Conservation (phyloP, 2,888 invertebrate species). For the Deilephila elpenor region DNA sequence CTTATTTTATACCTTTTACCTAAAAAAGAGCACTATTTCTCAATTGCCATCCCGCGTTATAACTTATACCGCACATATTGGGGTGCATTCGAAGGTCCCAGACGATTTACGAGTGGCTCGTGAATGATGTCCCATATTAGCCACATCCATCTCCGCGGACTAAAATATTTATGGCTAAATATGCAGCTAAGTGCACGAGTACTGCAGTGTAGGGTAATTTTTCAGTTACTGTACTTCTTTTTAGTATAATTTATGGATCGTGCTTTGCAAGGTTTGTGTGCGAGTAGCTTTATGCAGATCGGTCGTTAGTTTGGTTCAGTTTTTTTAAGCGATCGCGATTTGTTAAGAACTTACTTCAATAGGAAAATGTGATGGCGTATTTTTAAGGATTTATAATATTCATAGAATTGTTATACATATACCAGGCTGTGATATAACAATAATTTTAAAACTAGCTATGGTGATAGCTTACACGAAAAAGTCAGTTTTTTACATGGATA, state of each 20-base stretch:
- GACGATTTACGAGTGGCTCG: slow-evolving; percentile 74
- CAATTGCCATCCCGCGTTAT: slow-evolving; percentile 20
- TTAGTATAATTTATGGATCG: slow-evolving; percentile 14
- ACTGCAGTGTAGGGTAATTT: slow-evolving; percentile 21
- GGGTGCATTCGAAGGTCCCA: slow-evolving; percentile 70
- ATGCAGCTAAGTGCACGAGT: slow-evolving; percentile 63
- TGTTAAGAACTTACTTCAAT: too few relatives aligned
- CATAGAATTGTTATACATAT: too few relatives aligned
- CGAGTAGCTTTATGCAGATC: neutral
- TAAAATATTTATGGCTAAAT: slow-evolving; percentile 73
- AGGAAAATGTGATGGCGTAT: too few relatives aligned
- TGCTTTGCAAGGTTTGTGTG: neutral
- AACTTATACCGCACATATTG: slow-evolving; percentile 41
- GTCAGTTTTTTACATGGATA: too few relatives aligned
- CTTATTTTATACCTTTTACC: neutral
- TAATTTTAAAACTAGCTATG: too few relatives aligned
- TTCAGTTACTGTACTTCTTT: neutral
- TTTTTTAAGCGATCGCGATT: neutral
- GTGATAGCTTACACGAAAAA: too few relatives aligned
- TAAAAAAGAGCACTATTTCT: slow-evolving; percentile 22
- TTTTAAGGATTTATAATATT: too few relatives aligned
- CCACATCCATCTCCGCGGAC: slow-evolving; percentile 61
- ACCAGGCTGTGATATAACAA: too few relatives aligned
- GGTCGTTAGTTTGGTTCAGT: neutral
- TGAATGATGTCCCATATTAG: slow-evolving; percentile 73